Conservation (phyloP, 2,797 vertebrate genomes). For the Xerus rutilus region DNA sequence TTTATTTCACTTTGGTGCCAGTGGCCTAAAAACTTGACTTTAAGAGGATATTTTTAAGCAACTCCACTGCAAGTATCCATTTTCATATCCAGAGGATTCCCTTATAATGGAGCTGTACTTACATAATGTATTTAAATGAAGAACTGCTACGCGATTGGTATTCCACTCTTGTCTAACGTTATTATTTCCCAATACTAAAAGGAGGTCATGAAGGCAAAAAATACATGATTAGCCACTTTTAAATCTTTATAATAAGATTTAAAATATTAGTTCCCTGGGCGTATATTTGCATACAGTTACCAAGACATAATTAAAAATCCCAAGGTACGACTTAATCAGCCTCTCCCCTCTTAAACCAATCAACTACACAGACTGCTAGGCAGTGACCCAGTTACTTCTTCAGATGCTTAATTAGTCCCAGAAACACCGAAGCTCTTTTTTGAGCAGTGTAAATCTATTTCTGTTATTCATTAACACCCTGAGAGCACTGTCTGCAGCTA, state of each 20-base stretch:
- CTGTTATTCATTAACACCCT: conserved; percentile 72
- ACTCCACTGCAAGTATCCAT: neutral
- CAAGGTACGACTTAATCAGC: neutral
- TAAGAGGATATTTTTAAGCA: conserved; percentile 2
- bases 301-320: conserved; percentile 39
- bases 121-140: fast-evolving
- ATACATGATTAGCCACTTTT: neutral
- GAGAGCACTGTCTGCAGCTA: neutral
- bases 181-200: neutral
- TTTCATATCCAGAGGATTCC: neutral
- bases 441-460: conserved; percentile 75
- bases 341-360: neutral
- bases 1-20: conserved; percentile 5
- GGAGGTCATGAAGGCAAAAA: neutral
- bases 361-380: neutral
- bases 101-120: neutral
- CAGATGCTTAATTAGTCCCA: conserved; percentile 67
- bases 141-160: neutral
- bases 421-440: conserved; percentile 70
- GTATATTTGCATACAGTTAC: neutral
- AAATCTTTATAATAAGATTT: conserved; percentile 36
- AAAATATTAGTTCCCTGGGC: neutral
- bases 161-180: neutral
- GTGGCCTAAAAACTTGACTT: conserved; percentile 19
- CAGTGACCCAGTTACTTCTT: conserved; percentile 63